phyloP scores from a whole-genome alignment of 2,888 invertebrate genomes.

The Parochlus steinenii region DNA sequence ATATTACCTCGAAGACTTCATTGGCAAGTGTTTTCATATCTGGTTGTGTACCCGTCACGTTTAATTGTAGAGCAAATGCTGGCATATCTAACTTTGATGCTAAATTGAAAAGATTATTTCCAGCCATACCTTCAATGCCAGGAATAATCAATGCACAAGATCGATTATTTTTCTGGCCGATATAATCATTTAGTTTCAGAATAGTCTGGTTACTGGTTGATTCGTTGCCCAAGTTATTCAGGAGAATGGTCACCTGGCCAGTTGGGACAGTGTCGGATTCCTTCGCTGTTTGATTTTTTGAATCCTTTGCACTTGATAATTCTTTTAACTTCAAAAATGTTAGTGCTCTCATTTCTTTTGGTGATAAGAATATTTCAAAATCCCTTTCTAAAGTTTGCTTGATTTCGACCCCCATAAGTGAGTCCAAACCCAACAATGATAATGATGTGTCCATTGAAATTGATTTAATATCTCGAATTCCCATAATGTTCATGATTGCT shows the following conservation, averaged over 20 bases:
- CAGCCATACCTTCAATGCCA: constrained; percentile 49
- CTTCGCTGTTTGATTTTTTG: neutral
- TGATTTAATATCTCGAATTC: constrained; percentile 35
- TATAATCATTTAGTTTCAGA: constrained; percentile 35
- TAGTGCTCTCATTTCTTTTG: constrained; percentile 60
- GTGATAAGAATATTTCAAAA: constrained; percentile 63
- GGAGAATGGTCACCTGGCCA: no score
- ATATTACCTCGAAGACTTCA: no score
- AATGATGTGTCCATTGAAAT: constrained; percentile 47
- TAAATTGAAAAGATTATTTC: constrained; percentile 25
- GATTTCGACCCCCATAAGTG: constrained; percentile 85
- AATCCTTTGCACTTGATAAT: constrained; percentile 2
- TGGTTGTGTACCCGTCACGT: no score
- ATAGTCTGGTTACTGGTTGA: constrained; percentile 31
- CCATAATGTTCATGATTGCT: constrained; percentile 10
- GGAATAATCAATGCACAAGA: constrained; percentile 38
- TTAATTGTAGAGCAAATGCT: constrained; percentile 23
- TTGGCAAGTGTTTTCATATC: no score
- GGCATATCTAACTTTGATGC: constrained; percentile 20
- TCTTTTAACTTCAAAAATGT: constrained; percentile 34
- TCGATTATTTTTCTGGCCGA: constrained; percentile 18
- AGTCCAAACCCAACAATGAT: constrained; percentile 82
- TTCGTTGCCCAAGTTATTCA: constrained; percentile 36
- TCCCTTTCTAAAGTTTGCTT: constrained; percentile 76
- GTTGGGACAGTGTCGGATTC: neutral